Conservation (phyloP, 2,797 vertebrate genomes). For the Enteromius mattozi region DNA sequence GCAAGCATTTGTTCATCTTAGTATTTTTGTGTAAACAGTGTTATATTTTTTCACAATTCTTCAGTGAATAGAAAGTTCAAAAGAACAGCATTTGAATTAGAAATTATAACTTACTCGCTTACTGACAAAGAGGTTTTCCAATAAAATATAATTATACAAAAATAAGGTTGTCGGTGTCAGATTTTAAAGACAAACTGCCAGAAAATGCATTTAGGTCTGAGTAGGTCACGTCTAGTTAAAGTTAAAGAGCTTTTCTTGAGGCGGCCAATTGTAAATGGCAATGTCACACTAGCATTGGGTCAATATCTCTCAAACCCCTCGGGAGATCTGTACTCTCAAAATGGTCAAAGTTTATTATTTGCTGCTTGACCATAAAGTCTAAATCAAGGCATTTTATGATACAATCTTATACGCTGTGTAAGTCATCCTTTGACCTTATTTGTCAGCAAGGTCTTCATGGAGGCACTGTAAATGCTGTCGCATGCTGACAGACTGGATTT, state of each 20-base stretch:
- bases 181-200: conserved; percentile 51
- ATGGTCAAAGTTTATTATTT: conserved; percentile 30
- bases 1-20: too few species aligned
- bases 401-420: conserved; percentile 34
- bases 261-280: conserved; percentile 7
- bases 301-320: conserved; percentile 4
- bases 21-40: neutral
- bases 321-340: neutral
- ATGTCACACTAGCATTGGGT: neutral
- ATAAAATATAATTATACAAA: neutral
- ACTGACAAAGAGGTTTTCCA: neutral
- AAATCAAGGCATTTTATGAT: conserved; percentile 49
- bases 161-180: conserved; percentile 55
- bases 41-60: neutral
- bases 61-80: neutral
- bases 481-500: conserved; percentile 2
- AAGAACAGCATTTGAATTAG: neutral
- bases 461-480: neutral
- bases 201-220: conserved; percentile 55
- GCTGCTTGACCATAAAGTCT: conserved; percentile 39
- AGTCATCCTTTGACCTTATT: conserved; percentile 37
- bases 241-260: conserved; percentile 48
- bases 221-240: conserved; percentile 54
- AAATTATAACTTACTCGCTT: neutral
- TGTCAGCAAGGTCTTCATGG: conserved; percentile 17